phyloP scores from a whole-genome alignment of 2,797 vertebrate genomes.

The Apogon talboti region DNA sequence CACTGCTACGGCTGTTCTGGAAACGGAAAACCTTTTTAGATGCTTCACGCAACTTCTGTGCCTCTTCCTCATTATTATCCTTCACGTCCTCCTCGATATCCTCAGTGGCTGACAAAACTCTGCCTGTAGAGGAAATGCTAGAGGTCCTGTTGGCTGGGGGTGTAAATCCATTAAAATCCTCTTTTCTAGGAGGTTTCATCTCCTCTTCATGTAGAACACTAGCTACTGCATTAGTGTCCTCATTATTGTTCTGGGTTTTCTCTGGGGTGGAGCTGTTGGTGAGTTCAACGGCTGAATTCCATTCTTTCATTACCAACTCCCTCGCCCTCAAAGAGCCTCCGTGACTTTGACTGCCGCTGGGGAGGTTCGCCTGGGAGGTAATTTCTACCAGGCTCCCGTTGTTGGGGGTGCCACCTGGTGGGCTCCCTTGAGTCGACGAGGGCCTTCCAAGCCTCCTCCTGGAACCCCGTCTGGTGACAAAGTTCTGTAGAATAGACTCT shows the following conservation, averaged over 20 bases:
- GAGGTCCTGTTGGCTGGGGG: conserved; percentile 8
- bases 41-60: conserved; percentile 81
- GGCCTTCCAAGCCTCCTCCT: conserved; percentile 63
- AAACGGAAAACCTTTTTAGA: conserved; percentile 80
- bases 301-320: conserved; percentile 61
- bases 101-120: conserved; percentile 45
- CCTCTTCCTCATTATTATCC: conserved; percentile 78
- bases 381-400: conserved; percentile 70
- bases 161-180: conserved; percentile 2
- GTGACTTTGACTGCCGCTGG: conserved; percentile 11
- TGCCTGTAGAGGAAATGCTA: conserved; percentile 36
- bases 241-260: neutral
- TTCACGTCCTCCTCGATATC: conserved; percentile 59
- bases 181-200: conserved; percentile 7
- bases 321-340: conserved; percentile 7
- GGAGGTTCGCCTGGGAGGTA: conserved; percentile 44
- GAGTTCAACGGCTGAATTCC: conserved; percentile 67
- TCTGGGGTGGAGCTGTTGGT: conserved; percentile 17
- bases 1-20: conserved; percentile 78
- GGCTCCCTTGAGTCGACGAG: conserved; percentile 59
- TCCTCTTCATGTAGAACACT: conserved; percentile 19
- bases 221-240: conserved; percentile 16
- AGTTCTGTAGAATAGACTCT: conserved; percentile 79
- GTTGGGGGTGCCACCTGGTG: conserved; percentile 48
- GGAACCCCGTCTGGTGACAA: conserved; percentile 56